Conservation (phyloP, 64 coral and sea anemone species). For the Anthopleura sola region DNA sequence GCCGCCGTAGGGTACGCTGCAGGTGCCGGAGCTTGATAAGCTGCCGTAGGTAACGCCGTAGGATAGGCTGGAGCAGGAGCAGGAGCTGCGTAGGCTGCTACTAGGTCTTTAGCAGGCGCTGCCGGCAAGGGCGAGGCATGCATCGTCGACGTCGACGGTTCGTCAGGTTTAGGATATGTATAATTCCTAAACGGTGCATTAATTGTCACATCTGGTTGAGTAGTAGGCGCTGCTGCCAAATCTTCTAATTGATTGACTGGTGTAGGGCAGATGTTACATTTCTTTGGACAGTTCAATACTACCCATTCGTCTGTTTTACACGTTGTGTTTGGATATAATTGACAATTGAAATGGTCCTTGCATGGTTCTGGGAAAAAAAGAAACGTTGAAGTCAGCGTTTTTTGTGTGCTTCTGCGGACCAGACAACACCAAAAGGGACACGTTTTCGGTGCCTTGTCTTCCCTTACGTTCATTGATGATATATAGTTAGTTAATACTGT, state of each 20-base stretch:
- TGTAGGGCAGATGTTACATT: constrained; percentile 25
- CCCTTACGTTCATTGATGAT: no score
- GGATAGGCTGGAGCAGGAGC: neutral
- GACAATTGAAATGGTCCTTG: constrained; percentile 53
- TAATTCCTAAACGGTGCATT: constrained; percentile 20
- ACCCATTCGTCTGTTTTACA: constrained; percentile 67
- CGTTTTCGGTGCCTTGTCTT: no score
- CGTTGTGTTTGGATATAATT: constrained; percentile 38
- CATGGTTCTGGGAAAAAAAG: constrained; percentile 47
- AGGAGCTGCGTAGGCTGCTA: neutral
- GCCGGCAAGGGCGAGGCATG: neutral
- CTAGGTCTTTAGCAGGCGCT: neutral
- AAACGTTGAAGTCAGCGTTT: neutral
- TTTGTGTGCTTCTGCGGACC: no score
- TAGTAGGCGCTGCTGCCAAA: neutral
- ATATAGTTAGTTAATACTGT: no score
- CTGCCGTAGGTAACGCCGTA: constrained; percentile 24
- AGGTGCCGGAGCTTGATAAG: constrained; percentile 8
- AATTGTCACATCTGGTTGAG: neutral
- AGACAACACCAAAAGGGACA: no score
- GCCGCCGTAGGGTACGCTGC: neutral
- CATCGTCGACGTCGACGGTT: constrained; percentile 4
- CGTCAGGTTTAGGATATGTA: constrained; percentile 18
- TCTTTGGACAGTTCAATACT: constrained; percentile 71
- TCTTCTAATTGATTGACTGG: constrained; percentile 34